These are phyloP conservation scores for Coptodon bakossiorum DNA, from an alignment of 2,113 vertebrate species.

Conservation along the genomic window DNA sequence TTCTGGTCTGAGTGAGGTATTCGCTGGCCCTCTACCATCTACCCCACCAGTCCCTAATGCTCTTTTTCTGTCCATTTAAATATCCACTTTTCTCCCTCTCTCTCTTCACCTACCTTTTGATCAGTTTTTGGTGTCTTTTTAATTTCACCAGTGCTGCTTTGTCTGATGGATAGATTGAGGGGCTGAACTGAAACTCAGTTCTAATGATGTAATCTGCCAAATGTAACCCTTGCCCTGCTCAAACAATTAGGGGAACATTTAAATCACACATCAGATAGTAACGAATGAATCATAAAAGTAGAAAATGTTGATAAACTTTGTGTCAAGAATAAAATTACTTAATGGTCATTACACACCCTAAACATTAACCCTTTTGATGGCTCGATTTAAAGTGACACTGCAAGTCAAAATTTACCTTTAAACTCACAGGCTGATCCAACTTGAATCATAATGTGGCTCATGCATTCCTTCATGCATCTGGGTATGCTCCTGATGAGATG, in stretches of 20 bases:
- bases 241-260: neutral
- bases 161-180: neutral
- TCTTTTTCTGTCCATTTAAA: neutral
- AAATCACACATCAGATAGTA: neutral
- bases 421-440: neutral
- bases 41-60: neutral
- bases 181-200: neutral
- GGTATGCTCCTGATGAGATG: neutral
- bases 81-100: neutral
- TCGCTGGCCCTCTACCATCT: constrained; percentile 32
- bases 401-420: neutral
- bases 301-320: neutral
- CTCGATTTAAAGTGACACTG: neutral
- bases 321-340: neutral
- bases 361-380: neutral
- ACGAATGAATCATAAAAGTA: neutral
- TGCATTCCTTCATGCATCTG: neutral
- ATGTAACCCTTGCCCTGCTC: neutral
- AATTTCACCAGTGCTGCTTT: neutral
- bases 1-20: constrained; percentile 60
- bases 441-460: neutral
- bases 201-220: neutral
- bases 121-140: neutral
- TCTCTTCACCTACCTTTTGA: neutral
- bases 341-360: neutral